Evolutionary conservation across 2,797 vertebrate genomes (phyloP), one percentile per base, ranked within the genome.

Genomic region (Dipus sagitta): DNA sequence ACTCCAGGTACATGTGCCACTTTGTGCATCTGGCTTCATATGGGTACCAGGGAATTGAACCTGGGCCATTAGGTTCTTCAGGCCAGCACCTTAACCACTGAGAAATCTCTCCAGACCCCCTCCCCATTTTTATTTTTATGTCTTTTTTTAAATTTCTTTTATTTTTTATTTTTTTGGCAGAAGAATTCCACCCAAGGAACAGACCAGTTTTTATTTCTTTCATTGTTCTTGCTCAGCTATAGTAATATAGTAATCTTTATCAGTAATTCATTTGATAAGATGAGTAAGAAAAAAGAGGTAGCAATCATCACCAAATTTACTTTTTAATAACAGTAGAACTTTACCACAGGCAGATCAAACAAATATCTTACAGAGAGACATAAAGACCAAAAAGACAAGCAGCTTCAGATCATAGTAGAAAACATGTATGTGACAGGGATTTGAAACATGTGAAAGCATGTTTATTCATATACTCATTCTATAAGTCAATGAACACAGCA

Each of bases 231-330:
- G 15, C 11, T 6, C 38, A 28, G 15, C 20, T 20, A n/a, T n/a
- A 42, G 34, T 80, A 65, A 75, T 20, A n/a, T n/a, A 42, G n/a
- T 80, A 65, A 71, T 72, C 89, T 90, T 92, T 76, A 77, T 79
- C 42, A 64, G 3, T 72, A 60, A 77, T 6, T 83, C 24, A 38
- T 93, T 89, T 71, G 26, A 67, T 38, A 65, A 18, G 42, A 30
- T 86, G 75, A 72, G 32, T 17, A 14, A 71, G 52, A 47, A 67
- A 58, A 84, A n/a, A n/a, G 6, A 74, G 2, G 12, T 74, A 60
- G 38, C 8, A 28, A 10, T 78, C 34, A 85, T 14, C 87, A 28
- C 38, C 3, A 86, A 93, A 86, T 62, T 71, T 58, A 75, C 14
- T 74, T 85, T 86, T 47, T 78, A 67, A 68, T 67, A 65, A 65